Base-by-base conservation (phyloP, 1,140 invertebrate genomes). In the Saccostrea cuccullata region DNA sequence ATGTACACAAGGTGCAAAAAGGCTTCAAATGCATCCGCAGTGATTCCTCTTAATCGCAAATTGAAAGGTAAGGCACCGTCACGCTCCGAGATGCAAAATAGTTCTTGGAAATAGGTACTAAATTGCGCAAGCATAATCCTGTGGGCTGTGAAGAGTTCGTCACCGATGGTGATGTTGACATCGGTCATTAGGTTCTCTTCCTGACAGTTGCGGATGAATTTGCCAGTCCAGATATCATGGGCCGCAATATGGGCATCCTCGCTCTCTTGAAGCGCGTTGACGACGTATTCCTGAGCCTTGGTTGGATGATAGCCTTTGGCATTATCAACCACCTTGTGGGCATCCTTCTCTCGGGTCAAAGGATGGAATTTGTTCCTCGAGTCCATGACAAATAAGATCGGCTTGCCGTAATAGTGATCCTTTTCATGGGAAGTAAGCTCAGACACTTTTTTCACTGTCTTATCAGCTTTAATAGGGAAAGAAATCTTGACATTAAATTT, bases 41-140 rank as follows among this genome's bases (percentile, higher is more conserved):
- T 55, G 11, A 90, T 88, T 1, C 89, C 89, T 55, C 84, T 85
- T 4, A 90, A 55, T 23, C 87, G 70, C 6, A 90, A n/a, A 3
- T 55, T 47, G 13, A 88, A 55, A 58, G 89, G 89, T 0, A 86
- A 36, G 12, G 40, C 60, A 11, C 85, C 26, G 1, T 90, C 82
- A 1, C 86, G 67, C 17, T 40, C 15, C 30, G 83, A 47, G 20
- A 77, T 88, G 77, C 82, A 88, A 47, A 90, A 90, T 13, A 90
- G 70, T 17, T 90, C 86, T 1, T 84, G 70, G 60, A 90, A 90
- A 30, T 90, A 90, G 15, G 83, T 77, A 64, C 89, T 90, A 55
- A 84, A 90, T 9, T 85, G 87, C 20, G 89, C 86, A n/a, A 90
- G 82, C n/a, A 73, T 58, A 3, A 90, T 77, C 20, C 89, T 82